Percentiles rank a stretch among this genome's conserved stretches.
Conservation (phyloP, 2,888 invertebrate species). For the Tinea semifulvella region DNA sequence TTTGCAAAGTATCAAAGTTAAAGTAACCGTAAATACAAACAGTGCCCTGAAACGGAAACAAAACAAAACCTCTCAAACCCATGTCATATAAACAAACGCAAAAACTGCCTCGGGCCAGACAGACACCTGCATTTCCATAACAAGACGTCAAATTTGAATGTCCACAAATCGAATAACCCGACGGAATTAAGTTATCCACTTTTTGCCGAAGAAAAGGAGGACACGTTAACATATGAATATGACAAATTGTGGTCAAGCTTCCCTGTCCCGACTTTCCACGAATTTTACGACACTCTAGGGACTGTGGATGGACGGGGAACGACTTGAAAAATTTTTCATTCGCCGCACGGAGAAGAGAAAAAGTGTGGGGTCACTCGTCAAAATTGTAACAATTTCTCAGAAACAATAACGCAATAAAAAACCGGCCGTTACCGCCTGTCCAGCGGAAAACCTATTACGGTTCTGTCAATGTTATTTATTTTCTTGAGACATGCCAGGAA, state of each 20-base stretch:
- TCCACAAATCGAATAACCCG: slow-evolving; percentile 59
- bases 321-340: slow-evolving; percentile 67
- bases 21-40: slow-evolving; percentile 8
- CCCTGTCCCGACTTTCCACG: slow-evolving; percentile 36
- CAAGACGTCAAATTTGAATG: slow-evolving; percentile 65
- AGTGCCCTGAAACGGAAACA: background rate
- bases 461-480: slow-evolving; percentile 66
- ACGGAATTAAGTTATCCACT: slow-evolving; percentile 63
- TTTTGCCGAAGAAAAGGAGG: slow-evolving; percentile 64
- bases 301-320: slow-evolving; percentile 48
- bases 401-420: slow-evolving; percentile 63
- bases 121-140: slow-evolving; percentile 64
- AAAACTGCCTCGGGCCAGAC: slow-evolving; percentile 44
- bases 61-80: slow-evolving; percentile 11
- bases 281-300: slow-evolving; percentile 64
- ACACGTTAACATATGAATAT: slow-evolving; percentile 68
- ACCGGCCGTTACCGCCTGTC: slow-evolving; percentile 38
- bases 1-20: slow-evolving; percentile 1
- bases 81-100: slow-evolving; percentile 23
- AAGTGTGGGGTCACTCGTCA: slow-evolving; percentile 64
- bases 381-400: slow-evolving; percentile 67
- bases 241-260: slow-evolving; percentile 61
- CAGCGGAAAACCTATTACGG: slow-evolving; percentile 54
- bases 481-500: slow-evolving; percentile 51
- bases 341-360: slow-evolving; percentile 55